Evolutionary conservation across 23 tunicate genomes (phyloP), one percentile per base, ranked within the genome.

Genomic region (Halocynthia aurantium): DNA sequence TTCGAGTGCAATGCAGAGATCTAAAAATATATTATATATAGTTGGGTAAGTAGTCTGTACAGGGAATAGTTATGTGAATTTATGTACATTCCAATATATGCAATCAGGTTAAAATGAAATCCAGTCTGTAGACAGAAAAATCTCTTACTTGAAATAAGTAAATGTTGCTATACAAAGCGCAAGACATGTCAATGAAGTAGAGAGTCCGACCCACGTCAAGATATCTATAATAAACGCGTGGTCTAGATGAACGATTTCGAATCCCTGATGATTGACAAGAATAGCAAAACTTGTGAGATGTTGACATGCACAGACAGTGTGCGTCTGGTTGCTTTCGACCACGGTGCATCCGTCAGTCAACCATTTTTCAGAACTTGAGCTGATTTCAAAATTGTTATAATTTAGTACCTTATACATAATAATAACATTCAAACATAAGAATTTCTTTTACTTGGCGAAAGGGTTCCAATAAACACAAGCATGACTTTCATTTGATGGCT

Each of bases 241-340:
- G 6, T 55, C 70, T 17, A 50, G 20, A 17, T 75, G 51, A 7
- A 64, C 50, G 6, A 52, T 60, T 13, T 51, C 44, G 11, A 57
- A 52, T 15, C 77, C 87, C 7, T 66, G 75, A 44, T 77, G 84
- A 53, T 88, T 83, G 4, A 82, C 87, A 40, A 88, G 72, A 2
- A 88, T 81, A 5, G 94, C 87, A 61, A 83, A 83, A 64, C 83
- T 83, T 54, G 94, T 88, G 81, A 88, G 75, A 66, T 83, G 87
- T 73, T 83, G 57, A 55, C 94, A 88, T 0, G 87, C 57, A 71
- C 94, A 88, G 18, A 69, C 75, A 52, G 84, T 83, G 81, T 83
- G 81, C 18, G 76, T 83, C 44, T 64, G 18, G 77, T 88, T 88
- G 51, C 72, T 77, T 64, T 64, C 52, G 54, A 76, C 51, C 75